Evolutionary conservation across 2,797 vertebrate genomes (phyloP), one percentile per base, ranked within the genome.

Genomic region (Triplophysa yarkandensis): DNA sequence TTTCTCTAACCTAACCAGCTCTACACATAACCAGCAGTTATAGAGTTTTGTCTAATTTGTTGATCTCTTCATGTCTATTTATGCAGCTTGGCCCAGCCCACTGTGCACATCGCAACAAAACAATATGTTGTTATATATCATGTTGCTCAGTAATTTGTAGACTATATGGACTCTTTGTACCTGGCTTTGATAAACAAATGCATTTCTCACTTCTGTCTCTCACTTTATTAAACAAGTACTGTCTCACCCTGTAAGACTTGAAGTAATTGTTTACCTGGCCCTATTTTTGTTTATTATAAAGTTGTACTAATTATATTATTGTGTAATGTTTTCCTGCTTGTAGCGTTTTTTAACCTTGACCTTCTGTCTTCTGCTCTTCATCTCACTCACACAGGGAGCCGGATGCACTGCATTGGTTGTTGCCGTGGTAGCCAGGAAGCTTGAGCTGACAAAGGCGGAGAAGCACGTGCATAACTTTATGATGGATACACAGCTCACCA

Each of bases 401-500:
- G 92, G 97, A 64, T 99, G 97, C 81, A 99, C 97, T 0, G 97
- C 97, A 1, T 89, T 98, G 78, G 97, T 99, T 89, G 97, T 98
- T 86, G 97, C 97, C 1, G 97, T 99, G 89, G 97, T 99, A 86
- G 97, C 97, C 84, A 93, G 97, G 77, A 99, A 99, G 91, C 91
- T 99, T 89, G 97, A 99, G 83, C 92, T 99, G 86, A 99, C 97
- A 90, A 98, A 98, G 91, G 97, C 97, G 0, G 97, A 98, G 89
- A 93, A 98, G 79, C 97, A 99, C 0, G 97, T 99, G 36, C 97
- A 99, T 89, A 99, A 99, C 92, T 99, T 99, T 90, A 99, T 99
- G 97, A 99, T 99, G 97, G 97, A 99, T 88, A 99, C 97, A 0
- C 97, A 98, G 74, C 95, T 98, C 84, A 98, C 97, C 4, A 98